Percentiles rank a stretch among this genome's conserved stretches.
phyloP scores from a whole-genome alignment of 2,888 invertebrate genomes.

The Endotricha flammealis region DNA sequence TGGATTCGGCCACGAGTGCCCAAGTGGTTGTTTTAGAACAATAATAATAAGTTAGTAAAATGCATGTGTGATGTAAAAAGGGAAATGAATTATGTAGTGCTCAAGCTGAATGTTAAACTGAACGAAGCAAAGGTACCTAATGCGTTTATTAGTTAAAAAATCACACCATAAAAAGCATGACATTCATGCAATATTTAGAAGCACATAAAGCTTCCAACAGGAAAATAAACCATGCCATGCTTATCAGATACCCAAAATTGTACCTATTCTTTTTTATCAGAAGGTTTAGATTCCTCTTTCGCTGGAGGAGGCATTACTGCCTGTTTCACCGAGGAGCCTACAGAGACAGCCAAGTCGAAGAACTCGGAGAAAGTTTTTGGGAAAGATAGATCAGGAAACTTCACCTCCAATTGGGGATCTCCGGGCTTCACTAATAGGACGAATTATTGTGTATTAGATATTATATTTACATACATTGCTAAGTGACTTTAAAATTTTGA shows the following conservation, averaged over 20 bases:
- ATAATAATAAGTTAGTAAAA: no score
- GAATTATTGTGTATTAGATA: background rate
- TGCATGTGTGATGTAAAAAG: no score
- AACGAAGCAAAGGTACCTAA: no score
- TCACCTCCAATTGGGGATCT: constrained; percentile 80
- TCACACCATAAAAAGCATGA: no score
- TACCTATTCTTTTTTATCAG: constrained; percentile 65
- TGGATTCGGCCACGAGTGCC: no score
- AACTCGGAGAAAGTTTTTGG: constrained; percentile 80
- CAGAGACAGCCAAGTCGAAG: constrained; percentile 55
- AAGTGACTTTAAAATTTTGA: no score
- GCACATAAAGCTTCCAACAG: constrained; percentile 14
- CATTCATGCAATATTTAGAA: no score
- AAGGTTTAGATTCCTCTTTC: constrained; percentile 47
- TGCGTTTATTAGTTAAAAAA: no score
- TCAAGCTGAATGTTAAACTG: no score
- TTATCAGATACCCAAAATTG: constrained; percentile 22
- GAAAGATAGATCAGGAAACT: constrained; percentile 78
- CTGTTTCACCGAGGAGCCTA: constrained; percentile 62
- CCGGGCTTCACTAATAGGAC: constrained; percentile 82
- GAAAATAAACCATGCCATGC: constrained; percentile 23
- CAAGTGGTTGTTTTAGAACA: no score
- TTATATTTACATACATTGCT: no score
- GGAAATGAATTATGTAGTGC: no score
- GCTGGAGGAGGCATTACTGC: constrained; percentile 68